Conservation (phyloP, 2,113 vertebrate species). For the Nerophis lumbriciformis region DNA sequence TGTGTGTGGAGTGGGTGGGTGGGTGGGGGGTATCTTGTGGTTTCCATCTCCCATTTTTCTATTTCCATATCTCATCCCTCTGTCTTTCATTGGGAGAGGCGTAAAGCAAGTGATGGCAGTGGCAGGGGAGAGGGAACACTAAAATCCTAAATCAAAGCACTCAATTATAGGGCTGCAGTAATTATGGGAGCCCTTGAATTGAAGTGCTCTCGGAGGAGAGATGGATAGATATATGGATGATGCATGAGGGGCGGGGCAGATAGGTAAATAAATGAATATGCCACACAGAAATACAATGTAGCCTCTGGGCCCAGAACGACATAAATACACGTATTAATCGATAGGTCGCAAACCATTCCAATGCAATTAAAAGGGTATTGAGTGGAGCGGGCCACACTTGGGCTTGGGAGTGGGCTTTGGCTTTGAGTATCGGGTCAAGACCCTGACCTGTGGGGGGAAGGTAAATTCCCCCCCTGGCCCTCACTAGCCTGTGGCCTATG, state of each 20-base stretch:
- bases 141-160: constrained; percentile 76
- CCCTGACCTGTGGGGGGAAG: constrained; percentile 55
- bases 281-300: constrained; percentile 73
- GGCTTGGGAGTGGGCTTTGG: constrained; percentile 39
- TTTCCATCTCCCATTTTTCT: constrained; percentile 65
- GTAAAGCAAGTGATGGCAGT: constrained; percentile 61
- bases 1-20: constrained; percentile 14
- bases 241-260: constrained; percentile 65
- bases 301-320: constrained; percentile 49
- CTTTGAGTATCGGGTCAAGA: constrained; percentile 36
- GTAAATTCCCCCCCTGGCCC: constrained; percentile 54
- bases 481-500: constrained; percentile 51
- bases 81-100: constrained; percentile 60
- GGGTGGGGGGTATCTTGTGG: constrained; percentile 44
- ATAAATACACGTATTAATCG: constrained; percentile 76
- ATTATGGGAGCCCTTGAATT: constrained; percentile 72
- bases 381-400: constrained; percentile 48
- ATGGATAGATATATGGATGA: constrained; percentile 73
- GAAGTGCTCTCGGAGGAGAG: constrained; percentile 71
- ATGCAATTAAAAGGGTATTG: constrained; percentile 75
- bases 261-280: constrained; percentile 79
- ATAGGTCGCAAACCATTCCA: constrained; percentile 69
- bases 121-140: constrained; percentile 57
- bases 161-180: constrained; percentile 74
- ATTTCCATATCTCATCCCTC: constrained; percentile 73